Percentiles rank a stretch among this genome's conserved stretches.
Evolutionary conservation across 2,113 vertebrate genomes (phyloP).

Genomic region (Amia ocellicauda): DNA sequence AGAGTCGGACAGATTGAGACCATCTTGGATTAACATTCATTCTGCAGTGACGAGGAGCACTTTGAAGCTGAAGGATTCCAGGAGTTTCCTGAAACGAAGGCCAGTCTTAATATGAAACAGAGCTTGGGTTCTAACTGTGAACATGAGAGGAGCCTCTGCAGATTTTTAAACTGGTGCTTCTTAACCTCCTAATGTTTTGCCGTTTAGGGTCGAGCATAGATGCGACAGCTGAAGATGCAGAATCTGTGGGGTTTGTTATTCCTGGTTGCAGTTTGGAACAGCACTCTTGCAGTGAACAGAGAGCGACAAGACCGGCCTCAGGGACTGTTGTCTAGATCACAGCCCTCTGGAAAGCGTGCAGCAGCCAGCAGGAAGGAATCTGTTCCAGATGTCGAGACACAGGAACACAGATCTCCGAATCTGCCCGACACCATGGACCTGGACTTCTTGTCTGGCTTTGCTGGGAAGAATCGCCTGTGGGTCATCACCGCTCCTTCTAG

Average conservation of each 20-base stretch:
- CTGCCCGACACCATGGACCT: conserved; percentile 40
- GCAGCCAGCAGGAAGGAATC: conserved; percentile 33
- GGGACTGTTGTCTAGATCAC: conserved; percentile 23
- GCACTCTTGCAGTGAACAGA: conserved; percentile 25
- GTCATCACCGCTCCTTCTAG: conserved; percentile 64
- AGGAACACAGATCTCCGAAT: conserved; percentile 22
- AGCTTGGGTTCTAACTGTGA: background rate
- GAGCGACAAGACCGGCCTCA: conserved; percentile 27
- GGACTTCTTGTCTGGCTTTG: conserved; percentile 62
- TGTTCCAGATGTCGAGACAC: conserved; percentile 31
- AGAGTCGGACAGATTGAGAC: conserved; percentile 11
- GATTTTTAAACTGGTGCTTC: background rate
- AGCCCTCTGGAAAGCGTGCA: conserved; percentile 43
- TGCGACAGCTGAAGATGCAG: conserved; percentile 16
- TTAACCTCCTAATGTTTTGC: no score
- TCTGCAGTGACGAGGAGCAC: conserved; percentile 34
- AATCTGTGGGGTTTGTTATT: conserved; percentile 34
- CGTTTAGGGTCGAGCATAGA: conserved; percentile 16
- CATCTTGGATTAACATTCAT: background rate
- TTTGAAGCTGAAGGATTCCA: conserved; percentile 65
- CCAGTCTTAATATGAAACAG: conserved; percentile 60
- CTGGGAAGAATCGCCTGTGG: conserved; percentile 67
- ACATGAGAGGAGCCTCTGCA: background rate
- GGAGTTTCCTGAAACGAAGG: conserved; percentile 56
- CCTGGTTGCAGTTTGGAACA: conserved; percentile 45